A percentile compares a stretch with the other conserved stretches of the same genome.
phyloP scores from a whole-genome alignment of 2,888 invertebrate genomes.

The Phragmatobia fuliginosa region DNA sequence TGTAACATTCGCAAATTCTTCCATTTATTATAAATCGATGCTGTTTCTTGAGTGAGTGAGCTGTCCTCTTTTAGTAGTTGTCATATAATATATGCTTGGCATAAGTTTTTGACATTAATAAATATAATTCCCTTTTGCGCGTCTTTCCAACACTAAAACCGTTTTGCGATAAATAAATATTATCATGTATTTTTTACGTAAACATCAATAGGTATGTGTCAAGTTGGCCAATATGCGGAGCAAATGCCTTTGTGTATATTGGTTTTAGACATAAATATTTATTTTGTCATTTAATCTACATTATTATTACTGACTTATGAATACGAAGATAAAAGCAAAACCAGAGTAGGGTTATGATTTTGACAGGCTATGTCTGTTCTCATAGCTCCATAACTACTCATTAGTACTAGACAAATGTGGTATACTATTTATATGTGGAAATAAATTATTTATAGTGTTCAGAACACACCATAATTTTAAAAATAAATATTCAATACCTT shows the following conservation, averaged over 20 bases:
- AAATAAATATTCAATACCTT: too few species aligned
- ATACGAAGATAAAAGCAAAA: too few species aligned
- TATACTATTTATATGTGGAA: too few species aligned
- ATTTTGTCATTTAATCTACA: too few species aligned
- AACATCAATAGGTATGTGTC: not conserved
- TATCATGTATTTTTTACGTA: not conserved
- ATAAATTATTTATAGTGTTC: too few species aligned
- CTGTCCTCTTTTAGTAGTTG: not conserved
- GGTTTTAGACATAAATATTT: not conserved
- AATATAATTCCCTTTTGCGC: not conserved
- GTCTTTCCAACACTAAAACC: not conserved
- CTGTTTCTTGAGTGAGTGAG: not conserved
- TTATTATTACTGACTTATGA: too few species aligned
- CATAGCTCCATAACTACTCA: too few species aligned
- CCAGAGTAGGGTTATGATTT: too few species aligned
- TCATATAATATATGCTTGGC: not conserved
- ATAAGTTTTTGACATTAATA: slow-evolving; percentile 5
- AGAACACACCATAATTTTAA: too few species aligned
- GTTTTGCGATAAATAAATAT: not conserved
- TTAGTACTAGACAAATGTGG: too few species aligned
- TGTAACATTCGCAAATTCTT: not conserved
- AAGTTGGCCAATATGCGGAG: not conserved
- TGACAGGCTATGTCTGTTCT: too few species aligned
- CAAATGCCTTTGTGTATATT: not conserved
- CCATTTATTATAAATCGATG: not conserved